phyloP scores from a whole-genome alignment of 2,888 invertebrate species.

The Vannuccia rotundouncinata region DNA sequence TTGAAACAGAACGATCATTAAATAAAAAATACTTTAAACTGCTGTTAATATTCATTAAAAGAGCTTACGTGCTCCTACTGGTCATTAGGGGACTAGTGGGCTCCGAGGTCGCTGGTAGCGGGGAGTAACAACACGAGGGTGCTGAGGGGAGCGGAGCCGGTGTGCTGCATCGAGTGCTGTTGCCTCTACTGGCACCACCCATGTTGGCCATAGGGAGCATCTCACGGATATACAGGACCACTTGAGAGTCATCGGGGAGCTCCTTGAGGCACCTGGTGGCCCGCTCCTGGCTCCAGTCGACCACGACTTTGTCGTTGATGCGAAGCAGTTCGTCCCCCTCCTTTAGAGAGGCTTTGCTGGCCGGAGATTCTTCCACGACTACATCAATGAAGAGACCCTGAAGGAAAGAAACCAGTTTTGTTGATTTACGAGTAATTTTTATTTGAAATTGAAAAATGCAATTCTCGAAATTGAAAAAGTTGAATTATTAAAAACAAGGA shows the following conservation, averaged over 20 bases:
- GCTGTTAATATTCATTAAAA: too few relatives aligned
- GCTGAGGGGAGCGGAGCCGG: not conserved
- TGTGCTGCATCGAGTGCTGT: not conserved
- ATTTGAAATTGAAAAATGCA: too few relatives aligned
- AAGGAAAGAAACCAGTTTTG: not conserved
- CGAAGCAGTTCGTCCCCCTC: slow-evolving; percentile 36
- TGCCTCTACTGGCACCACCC: not conserved
- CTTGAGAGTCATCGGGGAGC: slow-evolving; percentile 20
- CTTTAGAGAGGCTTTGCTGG: slow-evolving; percentile 34
- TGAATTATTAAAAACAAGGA: too few relatives aligned
- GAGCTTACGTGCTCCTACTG: slow-evolving; percentile 1
- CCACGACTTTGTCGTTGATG: slow-evolving; percentile 31
- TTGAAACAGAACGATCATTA: too few relatives aligned
- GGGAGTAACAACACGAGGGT: not conserved
- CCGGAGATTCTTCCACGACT: slow-evolving; percentile 32
- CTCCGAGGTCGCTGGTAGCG: not conserved
- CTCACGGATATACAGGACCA: slow-evolving; percentile 35
- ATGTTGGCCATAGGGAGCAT: slow-evolving; percentile 34
- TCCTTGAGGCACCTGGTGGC: slow-evolving; percentile 35
- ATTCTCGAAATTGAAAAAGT: too few relatives aligned
- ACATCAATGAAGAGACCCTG: slow-evolving; percentile 38
- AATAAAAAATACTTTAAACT: too few relatives aligned
- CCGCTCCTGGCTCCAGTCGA: slow-evolving; percentile 38
- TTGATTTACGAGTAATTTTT: not conserved
- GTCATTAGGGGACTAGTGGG: not conserved